Percentiles rank a stretch among this genome's conserved stretches.
These are phyloP conservation scores for Cynoglossus semilaevis DNA, from an alignment of 2,113 vertebrate species.

Conservation along the genomic window DNA sequence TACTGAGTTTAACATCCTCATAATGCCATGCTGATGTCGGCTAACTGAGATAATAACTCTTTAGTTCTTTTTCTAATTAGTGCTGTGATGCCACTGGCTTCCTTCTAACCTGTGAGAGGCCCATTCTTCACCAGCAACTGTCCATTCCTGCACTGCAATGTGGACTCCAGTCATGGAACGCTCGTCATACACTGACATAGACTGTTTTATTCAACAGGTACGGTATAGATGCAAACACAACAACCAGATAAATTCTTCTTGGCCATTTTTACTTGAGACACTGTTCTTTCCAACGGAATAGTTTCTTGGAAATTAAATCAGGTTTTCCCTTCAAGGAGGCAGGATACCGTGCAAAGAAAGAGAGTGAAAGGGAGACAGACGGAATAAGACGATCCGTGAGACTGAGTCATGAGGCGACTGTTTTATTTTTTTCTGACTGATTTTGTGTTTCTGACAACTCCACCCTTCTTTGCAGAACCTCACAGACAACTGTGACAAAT, in stretches of 20 bases:
- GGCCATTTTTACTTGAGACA: too few species aligned
- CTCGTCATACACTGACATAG: not conserved
- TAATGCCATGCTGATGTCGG: too few species aligned
- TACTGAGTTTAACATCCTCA: not conserved
- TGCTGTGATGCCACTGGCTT: slow-evolving; percentile 2
- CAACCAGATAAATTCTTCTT: too few species aligned
- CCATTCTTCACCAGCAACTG: not conserved
- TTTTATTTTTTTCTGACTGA: not conserved
- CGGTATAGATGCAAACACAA: too few species aligned
- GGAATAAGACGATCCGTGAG: slow-evolving; percentile 15
- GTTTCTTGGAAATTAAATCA: slow-evolving; percentile 14
- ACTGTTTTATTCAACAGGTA: too few species aligned
- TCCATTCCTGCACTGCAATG: not conserved
- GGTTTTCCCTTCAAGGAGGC: slow-evolving; percentile 1
- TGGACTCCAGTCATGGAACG: slow-evolving; percentile 10
- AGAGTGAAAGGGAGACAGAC: slow-evolving; percentile 30
- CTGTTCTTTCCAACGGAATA: not conserved
- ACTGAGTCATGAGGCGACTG: slow-evolving; percentile 28
- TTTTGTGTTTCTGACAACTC: not conserved
- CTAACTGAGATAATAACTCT: slow-evolving; percentile 14
- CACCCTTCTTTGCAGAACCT: not conserved
- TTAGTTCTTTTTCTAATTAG: slow-evolving; percentile 41
- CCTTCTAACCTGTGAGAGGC: slow-evolving; percentile 8
- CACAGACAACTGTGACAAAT: not conserved
- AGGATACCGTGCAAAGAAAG: slow-evolving; percentile 28